Base-by-base conservation (phyloP, 1,140 invertebrate genomes). In the Drosophila equinoxialis region DNA sequence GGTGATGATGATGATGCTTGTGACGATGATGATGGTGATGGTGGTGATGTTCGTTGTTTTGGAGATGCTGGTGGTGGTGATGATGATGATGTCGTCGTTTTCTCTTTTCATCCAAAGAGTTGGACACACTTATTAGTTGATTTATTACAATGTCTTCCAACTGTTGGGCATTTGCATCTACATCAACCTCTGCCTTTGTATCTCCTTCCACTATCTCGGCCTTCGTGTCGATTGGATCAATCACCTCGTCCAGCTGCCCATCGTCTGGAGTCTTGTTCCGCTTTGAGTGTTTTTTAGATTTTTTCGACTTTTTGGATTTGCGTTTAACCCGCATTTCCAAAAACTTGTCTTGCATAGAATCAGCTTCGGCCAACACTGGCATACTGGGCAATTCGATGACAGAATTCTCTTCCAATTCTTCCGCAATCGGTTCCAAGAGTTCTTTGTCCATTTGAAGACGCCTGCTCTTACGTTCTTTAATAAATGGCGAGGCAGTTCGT, bases 271-370 rank as follows among this genome's bases (percentile, higher is more conserved):
- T 26, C 10, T 62, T 62, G 23, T 45, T 10, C 1, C 41, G 41
- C 8, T 42, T 45, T 8, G 60, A 42, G 6, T 62, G 13, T 10
- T 62, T 62, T 42, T 62, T 62, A 3, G 60, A 41, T 42, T 62
- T 62, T 26, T 62, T 62, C 1, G 60, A 23, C 41, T 45, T 62
- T 26, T 62, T 62, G 0, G 41, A 45, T 10, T 62, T 62, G n/a
- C 23, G 60, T 14, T 33, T 62, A 33, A 30, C 23, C 1, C 41
- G 60, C 11, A 13, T n/a, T 14, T 45, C 60, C 0, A 2, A 1
- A 45, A 17, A n/a, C 17, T 45, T 33, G 1, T 26, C 4, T 51
- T 51, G 41, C 3, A 26, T 26, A 0, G 41, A 41, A n/a, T 35
- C 17, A 14, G 39, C 41, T 6, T 37, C 35, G 4, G 33, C 4